phyloP scores from a whole-genome alignment of 2,888 invertebrate species.

The Platycheirus albimanus region DNA sequence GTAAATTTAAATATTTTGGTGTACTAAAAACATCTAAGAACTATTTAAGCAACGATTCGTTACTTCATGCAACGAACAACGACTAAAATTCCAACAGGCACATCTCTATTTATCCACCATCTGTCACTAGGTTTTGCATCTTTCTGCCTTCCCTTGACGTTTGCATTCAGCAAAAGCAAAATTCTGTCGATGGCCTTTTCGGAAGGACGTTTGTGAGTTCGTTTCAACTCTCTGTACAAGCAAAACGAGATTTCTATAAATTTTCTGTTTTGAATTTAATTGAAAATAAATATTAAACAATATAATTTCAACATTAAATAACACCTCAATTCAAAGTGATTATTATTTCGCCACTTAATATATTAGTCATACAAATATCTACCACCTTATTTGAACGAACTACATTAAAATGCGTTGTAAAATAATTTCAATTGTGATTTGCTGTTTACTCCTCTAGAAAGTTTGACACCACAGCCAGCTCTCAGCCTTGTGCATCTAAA shows the following conservation, averaged over 20 bases:
- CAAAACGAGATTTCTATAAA: constrained; percentile 34
- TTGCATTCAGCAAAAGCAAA: constrained; percentile 69
- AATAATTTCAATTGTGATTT: constrained; percentile 49
- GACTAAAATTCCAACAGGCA: not conserved
- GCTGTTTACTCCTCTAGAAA: constrained; percentile 69
- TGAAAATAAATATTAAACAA: constrained; percentile 8
- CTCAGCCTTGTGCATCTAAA: constrained; percentile 39
- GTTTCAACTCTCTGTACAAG: constrained; percentile 36
- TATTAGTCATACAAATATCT: constrained; percentile 32
- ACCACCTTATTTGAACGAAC: constrained; percentile 31
- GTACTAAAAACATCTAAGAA: no score
- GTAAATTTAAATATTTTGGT: no score
- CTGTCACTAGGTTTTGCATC: constrained; percentile 57
- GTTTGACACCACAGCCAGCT: constrained; percentile 41
- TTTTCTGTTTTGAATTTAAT: constrained; percentile 44
- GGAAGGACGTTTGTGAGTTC: constrained; percentile 63
- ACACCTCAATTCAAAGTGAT: not conserved
- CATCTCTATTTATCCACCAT: constrained; percentile 42
- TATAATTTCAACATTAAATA: constrained; percentile 27
- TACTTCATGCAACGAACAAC: not conserved
- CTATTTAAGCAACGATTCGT: not conserved
- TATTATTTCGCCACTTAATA: constrained; percentile 14
- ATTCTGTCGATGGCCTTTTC: constrained; percentile 54
- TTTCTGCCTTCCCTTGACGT: constrained; percentile 44
- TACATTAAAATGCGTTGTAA: constrained; percentile 63